These are phyloP conservation scores for Isotomurus palustris DNA, from an alignment of 2,888 invertebrate species.

Conservation along the genomic window DNA sequence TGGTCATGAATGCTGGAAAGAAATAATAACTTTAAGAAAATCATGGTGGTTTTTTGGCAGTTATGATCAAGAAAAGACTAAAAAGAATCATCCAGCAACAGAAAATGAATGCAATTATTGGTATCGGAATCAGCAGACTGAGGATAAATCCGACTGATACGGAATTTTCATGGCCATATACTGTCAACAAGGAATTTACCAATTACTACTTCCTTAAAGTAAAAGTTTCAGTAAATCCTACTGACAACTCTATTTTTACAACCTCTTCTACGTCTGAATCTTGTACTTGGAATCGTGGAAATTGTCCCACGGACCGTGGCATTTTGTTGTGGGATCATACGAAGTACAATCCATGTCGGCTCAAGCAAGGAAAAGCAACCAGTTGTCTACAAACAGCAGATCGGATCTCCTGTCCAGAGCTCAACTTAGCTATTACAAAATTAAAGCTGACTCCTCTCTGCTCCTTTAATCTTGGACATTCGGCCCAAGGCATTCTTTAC, in stretches of 20 bases:
- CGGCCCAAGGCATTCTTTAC: not conserved
- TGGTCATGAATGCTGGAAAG: constrained; percentile 2
- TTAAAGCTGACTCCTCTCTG: not conserved
- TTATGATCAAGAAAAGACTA: not conserved
- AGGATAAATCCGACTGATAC: not conserved
- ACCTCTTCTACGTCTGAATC: not conserved
- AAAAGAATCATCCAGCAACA: not conserved
- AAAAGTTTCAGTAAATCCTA: not conserved
- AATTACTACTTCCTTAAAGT: not conserved
- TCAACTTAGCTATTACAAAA: constrained; percentile 1
- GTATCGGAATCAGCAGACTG: not conserved
- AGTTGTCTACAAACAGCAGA: not conserved
- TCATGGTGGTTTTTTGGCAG: not conserved
- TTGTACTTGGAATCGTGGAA: not conserved
- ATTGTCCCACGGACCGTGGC: not conserved
- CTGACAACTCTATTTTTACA: not conserved
- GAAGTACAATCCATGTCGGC: not conserved
- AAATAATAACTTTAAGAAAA: too few species aligned
- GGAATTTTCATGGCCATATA: not conserved
- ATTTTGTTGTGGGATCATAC: not conserved
- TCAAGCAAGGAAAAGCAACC: not conserved
- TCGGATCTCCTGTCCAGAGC: constrained; percentile 1
- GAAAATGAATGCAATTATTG: not conserved
- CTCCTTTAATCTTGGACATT: not conserved
- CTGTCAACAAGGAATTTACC: not conserved